Conservation (phyloP, 2,113 vertebrate species). For the Clinocottus analis region DNA sequence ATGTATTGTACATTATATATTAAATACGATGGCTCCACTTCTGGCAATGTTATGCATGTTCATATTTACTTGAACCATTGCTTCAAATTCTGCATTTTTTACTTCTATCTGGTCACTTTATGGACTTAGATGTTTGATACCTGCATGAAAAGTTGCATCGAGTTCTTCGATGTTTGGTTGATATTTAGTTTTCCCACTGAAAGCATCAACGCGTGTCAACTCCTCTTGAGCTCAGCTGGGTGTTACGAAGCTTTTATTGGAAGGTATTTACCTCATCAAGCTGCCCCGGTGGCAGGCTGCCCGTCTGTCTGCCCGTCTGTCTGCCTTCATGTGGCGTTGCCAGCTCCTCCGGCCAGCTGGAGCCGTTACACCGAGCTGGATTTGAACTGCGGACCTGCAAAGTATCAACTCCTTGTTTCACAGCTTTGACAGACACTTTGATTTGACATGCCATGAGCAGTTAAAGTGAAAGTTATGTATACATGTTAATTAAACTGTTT, state of each 20-base stretch:
- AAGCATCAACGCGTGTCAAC: not conserved
- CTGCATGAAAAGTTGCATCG: not conserved
- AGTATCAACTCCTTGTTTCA: conserved; percentile 87
- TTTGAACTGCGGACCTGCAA: conserved; percentile 86
- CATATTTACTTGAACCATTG: too few relatives aligned
- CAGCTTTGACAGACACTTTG: conserved; percentile 90
- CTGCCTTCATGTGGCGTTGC: conserved; percentile 56
- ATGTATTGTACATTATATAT: not conserved
- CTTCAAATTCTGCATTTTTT: not conserved
- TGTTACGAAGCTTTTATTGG: conserved; percentile 48
- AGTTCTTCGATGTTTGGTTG: conserved; percentile 6
- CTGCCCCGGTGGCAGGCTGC: conserved; percentile 58
- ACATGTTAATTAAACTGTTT: conserved; percentile 94
- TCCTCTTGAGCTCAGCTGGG: conserved; percentile 6
- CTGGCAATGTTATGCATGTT: not conserved
- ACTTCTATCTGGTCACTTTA: not conserved
- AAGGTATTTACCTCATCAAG: conserved; percentile 61
- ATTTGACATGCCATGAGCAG: conserved; percentile 88
- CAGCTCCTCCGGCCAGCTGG: conserved; percentile 73
- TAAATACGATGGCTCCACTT: not conserved
- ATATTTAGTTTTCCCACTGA: conserved; percentile 4
- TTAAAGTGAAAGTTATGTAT: conserved; percentile 88
- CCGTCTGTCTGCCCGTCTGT: conserved; percentile 63
- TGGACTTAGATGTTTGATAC: not conserved
- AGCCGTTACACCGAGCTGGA: conserved; percentile 69